Conservation (phyloP, 2,888 invertebrate genomes). For the Desoria tigrina region DNA sequence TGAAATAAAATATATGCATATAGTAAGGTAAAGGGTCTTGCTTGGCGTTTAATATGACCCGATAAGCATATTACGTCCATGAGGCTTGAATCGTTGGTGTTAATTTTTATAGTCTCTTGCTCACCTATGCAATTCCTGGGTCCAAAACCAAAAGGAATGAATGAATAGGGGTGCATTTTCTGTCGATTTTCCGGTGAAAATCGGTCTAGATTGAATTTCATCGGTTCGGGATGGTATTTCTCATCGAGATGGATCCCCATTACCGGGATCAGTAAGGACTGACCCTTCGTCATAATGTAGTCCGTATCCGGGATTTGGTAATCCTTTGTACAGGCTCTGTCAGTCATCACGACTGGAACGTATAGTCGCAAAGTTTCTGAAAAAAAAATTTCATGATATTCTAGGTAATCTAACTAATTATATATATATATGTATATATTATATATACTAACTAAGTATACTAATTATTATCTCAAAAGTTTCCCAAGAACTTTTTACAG, state of each 20-base stretch:
- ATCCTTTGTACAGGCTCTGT: conserved; percentile 56
- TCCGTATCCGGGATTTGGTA: conserved; percentile 61
- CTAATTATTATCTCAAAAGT: too few relatives aligned
- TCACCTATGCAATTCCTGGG: conserved; percentile 8
- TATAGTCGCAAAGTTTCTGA: conserved; percentile 60
- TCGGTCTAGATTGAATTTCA: conserved; percentile 64
- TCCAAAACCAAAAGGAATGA: conserved; percentile 57
- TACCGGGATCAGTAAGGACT: conserved; percentile 62
- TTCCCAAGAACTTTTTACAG: too few relatives aligned
- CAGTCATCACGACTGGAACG: conserved; percentile 58
- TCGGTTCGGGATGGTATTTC: conserved; percentile 62
- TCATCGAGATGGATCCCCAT: conserved; percentile 64
- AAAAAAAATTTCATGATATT: conserved; percentile 41
- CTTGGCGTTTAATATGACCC: too few relatives aligned
- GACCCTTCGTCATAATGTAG: conserved; percentile 61
- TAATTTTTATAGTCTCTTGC: too few relatives aligned
- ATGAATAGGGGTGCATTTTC: conserved; percentile 59
- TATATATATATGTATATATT: too few relatives aligned
- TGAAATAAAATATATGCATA: not conserved
- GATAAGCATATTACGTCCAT: too few relatives aligned
- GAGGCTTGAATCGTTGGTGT: too few relatives aligned
- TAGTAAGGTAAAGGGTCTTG: not conserved
- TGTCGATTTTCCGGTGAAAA: conserved; percentile 64
- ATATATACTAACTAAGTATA: too few relatives aligned
- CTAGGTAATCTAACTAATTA: not conserved